These are phyloP conservation scores for Caenorhabditis drosophilae DNA, from an alignment of 2,888 invertebrate genomes.

Conservation along the genomic window DNA sequence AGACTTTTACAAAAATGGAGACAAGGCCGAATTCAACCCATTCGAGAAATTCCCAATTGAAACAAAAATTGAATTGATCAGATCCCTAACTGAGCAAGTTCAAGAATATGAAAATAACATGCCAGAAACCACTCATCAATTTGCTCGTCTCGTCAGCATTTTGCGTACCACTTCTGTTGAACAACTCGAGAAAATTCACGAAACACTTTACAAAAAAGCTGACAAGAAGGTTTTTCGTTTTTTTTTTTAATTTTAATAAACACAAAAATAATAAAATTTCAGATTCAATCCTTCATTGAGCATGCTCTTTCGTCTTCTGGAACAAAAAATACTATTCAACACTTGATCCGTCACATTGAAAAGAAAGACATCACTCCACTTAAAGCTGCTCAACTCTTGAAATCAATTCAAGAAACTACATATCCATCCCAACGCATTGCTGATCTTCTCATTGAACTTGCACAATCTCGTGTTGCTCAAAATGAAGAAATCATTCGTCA, in stretches of 20 bases:
- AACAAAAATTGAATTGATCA: conserved; percentile 44
- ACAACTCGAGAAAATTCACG: conserved; percentile 52
- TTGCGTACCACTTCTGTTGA: conserved; percentile 49
- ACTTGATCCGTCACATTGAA: conserved; percentile 42
- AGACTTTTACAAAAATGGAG: conserved; percentile 54
- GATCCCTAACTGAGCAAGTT: conserved; percentile 37
- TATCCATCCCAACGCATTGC: conserved; percentile 43
- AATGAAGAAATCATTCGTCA: conserved; percentile 37
- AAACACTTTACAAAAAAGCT: conserved; percentile 32
- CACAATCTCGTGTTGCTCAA: conserved; percentile 24
- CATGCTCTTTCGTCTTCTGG: conserved; percentile 53
- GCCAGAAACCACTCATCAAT: conserved; percentile 41
- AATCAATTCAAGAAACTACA: conserved; percentile 50
- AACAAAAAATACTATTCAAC: conserved; percentile 51
- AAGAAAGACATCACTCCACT: conserved; percentile 31
- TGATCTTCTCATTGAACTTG: conserved; percentile 33
- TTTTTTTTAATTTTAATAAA: background rate
- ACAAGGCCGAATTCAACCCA: conserved; percentile 37
- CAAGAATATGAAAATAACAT: conserved; percentile 40
- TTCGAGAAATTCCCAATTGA: conserved; percentile 40
- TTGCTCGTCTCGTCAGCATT: conserved; percentile 56
- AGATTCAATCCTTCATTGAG: conserved; percentile 48
- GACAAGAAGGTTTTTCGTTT: conserved; percentile 21
- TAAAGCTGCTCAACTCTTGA: conserved; percentile 41
- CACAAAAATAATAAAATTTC: conserved; percentile 2